A percentile compares a stretch with the other conserved stretches of the same genome.
These are phyloP conservation scores for Perca flavescens DNA, from an alignment of 2,113 vertebrate genomes.

Conservation along the genomic window DNA sequence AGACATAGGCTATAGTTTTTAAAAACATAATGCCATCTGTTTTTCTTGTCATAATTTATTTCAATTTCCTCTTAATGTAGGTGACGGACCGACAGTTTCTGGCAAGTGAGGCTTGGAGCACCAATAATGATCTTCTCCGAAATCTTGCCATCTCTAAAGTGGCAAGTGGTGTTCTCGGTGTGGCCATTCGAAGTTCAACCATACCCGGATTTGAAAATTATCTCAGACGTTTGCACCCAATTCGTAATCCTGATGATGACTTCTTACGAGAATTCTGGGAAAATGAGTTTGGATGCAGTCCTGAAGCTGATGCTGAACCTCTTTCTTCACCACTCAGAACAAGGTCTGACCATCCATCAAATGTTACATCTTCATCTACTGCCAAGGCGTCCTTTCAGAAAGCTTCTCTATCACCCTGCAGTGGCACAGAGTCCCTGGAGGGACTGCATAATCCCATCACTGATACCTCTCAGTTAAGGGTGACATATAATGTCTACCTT, in stretches of 20 bases:
- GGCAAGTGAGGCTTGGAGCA: conserved; percentile 84
- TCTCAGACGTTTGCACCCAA: conserved; percentile 71
- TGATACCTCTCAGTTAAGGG: conserved; percentile 80
- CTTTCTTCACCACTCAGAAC: background rate
- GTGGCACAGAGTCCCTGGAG: conserved; percentile 78
- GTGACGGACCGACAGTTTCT: conserved; percentile 80
- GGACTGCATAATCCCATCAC: conserved; percentile 74
- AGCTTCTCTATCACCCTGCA: conserved; percentile 70
- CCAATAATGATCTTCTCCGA: conserved; percentile 67
- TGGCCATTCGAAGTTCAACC: conserved; percentile 76
- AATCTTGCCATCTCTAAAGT: conserved; percentile 63
- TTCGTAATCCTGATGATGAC: conserved; percentile 52
- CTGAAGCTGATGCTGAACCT: background rate
- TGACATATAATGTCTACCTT: conserved; percentile 84
- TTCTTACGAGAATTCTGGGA: conserved; percentile 77
- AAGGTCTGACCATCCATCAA: background rate
- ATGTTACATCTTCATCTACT: conserved; percentile 24
- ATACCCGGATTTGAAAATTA: conserved; percentile 77
- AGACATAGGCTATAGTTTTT: background rate
- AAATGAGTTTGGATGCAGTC: conserved; percentile 72
- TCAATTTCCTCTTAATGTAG: conserved; percentile 21
- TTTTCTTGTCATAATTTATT: background rate
- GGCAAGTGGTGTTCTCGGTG: conserved; percentile 75
- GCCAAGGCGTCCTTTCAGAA: background rate
- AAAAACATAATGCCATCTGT: background rate